These are phyloP conservation scores for Acipenser transmontanus DNA, from an alignment of 2,797 vertebrate genomes.

Conservation along the genomic window DNA sequence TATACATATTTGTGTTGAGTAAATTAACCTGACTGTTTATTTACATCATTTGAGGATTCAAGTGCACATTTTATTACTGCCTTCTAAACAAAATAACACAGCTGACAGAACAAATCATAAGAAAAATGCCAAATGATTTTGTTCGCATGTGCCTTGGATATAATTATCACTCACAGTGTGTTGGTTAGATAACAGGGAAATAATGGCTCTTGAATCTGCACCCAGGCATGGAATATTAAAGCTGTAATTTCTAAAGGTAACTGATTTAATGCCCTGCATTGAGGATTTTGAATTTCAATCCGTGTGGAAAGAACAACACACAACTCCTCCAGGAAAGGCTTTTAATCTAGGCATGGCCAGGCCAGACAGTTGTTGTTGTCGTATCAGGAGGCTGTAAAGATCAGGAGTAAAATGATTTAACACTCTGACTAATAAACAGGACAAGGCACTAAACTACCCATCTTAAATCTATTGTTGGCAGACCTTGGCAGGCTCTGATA, in stretches of 20 bases:
- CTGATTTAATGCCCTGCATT: conserved; percentile 7
- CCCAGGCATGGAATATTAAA: conserved; percentile 10
- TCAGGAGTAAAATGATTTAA: conserved; percentile 18
- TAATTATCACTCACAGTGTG: conserved; percentile 4
- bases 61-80: too few species aligned
- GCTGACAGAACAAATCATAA: conserved; percentile 11
- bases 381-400: conserved; percentile 17
- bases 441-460: conserved; percentile 2
- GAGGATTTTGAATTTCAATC: conserved; percentile 14
- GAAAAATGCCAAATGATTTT: not conserved
- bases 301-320: conserved; percentile 1
- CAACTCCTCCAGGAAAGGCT: conserved; percentile 10
- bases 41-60: too few species aligned
- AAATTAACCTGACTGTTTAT: too few species aligned
- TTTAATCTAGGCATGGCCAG: conserved; percentile 16
- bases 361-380: conserved; percentile 6
- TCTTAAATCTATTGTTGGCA: conserved; percentile 7
- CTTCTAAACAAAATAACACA: not conserved
- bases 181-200: not conserved
- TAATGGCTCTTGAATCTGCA: not conserved
- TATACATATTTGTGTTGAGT: too few species aligned
- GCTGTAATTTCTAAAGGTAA: conserved; percentile 7
- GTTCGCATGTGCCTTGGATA: conserved; percentile 3
- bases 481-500: conserved; percentile 1
- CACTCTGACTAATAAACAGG: conserved; percentile 14